Conservation (phyloP, 2,888 invertebrate genomes). For the Sarcophaga subvicina region DNA sequence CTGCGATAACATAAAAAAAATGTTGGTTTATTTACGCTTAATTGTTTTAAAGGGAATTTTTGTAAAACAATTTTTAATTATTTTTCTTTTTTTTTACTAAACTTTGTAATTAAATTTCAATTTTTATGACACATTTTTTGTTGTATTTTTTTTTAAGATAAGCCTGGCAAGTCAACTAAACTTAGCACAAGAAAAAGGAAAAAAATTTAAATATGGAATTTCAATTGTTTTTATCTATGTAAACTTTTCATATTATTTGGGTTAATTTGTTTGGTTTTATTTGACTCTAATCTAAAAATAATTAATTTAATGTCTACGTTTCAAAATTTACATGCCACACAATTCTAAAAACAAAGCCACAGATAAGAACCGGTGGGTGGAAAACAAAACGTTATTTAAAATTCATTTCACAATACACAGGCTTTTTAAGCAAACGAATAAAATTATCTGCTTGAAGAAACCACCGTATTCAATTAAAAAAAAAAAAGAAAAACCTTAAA, state of each 20-base stretch:
- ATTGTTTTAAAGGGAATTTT: slow-evolving; percentile 30
- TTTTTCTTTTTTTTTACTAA: not conserved
- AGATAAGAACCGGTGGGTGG: no score
- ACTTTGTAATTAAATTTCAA: slow-evolving; percentile 19
- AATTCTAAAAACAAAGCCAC: no score
- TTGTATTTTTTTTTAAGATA: slow-evolving; percentile 5
- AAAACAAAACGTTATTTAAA: no score
- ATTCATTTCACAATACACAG: no score
- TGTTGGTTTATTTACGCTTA: not conserved
- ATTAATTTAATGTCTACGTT: no score
- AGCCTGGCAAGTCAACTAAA: not conserved
- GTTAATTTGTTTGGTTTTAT: not conserved
- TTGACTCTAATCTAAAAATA: no score
- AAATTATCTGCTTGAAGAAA: no score
- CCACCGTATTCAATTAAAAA: no score
- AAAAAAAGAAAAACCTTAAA: no score
- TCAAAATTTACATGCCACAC: no score
- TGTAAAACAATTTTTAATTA: not conserved
- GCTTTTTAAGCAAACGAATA: no score
- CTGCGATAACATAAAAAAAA: no score
- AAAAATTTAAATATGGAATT: not conserved
- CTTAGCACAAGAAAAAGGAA: not conserved
- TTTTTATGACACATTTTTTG: slow-evolving; percentile 50
- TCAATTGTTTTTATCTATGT: not conserved
- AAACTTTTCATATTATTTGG: slow-evolving; percentile 28